phyloP scores from a whole-genome alignment of 2,797 vertebrate species.

The Lepus oiostolus region DNA sequence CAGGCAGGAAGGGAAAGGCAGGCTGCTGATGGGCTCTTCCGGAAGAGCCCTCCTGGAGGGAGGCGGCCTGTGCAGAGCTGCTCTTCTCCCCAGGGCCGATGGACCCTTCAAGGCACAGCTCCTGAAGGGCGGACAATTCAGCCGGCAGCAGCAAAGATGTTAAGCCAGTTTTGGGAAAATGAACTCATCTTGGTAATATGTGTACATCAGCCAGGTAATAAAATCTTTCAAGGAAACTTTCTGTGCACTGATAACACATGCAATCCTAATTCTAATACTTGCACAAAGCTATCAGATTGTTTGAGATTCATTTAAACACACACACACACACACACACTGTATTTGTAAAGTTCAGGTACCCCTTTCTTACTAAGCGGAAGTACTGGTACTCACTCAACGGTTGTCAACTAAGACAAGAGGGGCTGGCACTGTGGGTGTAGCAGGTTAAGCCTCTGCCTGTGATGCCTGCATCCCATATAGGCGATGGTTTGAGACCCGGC shows the following conservation, averaged over 20 bases:
- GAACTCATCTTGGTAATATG: neutral
- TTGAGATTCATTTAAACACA: neutral
- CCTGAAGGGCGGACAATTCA: neutral
- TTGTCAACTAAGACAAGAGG: neutral
- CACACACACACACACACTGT: neutral
- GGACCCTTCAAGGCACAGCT: neutral
- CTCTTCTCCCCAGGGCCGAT: neutral
- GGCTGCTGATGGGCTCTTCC: neutral
- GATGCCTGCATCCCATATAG: too few species aligned
- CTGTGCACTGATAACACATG: neutral
- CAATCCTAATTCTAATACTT: slow-evolving; percentile 17
- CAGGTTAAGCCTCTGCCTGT: too few species aligned
- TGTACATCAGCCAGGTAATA: neutral
- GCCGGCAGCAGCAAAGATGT: neutral
- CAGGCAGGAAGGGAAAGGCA: neutral
- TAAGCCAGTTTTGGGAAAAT: neutral
- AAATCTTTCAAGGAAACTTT: slow-evolving; percentile 29
- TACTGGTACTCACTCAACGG: neutral
- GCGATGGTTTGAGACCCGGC: too few species aligned
- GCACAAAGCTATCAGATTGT: slow-evolving; percentile 18
- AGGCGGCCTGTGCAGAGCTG: neutral
- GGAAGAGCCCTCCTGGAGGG: neutral
- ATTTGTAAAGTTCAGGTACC: neutral
- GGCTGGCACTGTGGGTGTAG: too few species aligned
- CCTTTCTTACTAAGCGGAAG: neutral